A percentile compares a stretch with the other conserved stretches of the same genome.
Conservation (phyloP, 2,113 vertebrate species). For the Uria lomvia region DNA sequence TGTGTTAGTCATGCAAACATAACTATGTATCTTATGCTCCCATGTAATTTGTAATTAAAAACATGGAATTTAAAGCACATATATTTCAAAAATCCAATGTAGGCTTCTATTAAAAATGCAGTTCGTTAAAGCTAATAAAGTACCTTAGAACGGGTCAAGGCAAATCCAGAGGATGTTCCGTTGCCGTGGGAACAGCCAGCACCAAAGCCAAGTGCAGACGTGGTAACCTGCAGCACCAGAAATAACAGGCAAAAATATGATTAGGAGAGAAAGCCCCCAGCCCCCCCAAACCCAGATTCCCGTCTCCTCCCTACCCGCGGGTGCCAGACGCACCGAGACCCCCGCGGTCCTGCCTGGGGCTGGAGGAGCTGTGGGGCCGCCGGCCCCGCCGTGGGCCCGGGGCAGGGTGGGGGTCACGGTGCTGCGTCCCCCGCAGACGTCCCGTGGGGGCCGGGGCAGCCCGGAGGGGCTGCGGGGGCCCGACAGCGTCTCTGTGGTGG, state of each 20-base stretch:
- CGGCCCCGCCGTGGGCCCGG: accelerated
- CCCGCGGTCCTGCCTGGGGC: accelerated
- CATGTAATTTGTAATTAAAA: background rate
- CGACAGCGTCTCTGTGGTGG: accelerated
- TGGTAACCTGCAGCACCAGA: background rate
- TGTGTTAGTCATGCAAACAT: background rate
- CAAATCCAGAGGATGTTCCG: background rate
- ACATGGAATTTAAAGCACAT: background rate
- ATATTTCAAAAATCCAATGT: background rate
- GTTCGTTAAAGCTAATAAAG: background rate
- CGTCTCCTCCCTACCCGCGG: accelerated
- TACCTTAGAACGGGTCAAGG: background rate
- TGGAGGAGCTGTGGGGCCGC: background rate
- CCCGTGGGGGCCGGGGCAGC: accelerated
- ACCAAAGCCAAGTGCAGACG: background rate
- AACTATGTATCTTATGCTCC: background rate
- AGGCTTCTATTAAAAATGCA: background rate
- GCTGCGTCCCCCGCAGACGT: background rate
- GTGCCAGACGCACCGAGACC: accelerated
- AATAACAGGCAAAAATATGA: accelerated
- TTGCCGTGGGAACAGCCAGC: conserved; percentile 28
- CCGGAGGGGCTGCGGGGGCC: background rate
- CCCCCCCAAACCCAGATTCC: accelerated
- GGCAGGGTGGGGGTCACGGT: accelerated
- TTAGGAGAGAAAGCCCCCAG: background rate